Base-by-base conservation (phyloP, 2,113 vertebrate species). In the Oplegnathus fasciatus region DNA sequence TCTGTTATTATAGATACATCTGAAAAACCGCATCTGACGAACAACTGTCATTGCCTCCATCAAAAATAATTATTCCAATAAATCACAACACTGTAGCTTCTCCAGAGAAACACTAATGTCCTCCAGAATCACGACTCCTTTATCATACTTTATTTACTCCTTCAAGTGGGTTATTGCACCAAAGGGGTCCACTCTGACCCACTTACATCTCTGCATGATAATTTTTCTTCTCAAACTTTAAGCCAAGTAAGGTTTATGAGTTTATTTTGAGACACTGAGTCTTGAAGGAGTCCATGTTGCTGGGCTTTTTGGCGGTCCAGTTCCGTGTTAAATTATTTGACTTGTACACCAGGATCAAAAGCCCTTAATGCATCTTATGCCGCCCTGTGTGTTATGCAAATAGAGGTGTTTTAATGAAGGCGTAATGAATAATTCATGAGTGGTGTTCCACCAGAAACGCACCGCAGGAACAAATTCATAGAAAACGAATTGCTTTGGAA, bases 371-470 rank as follows among this genome's bases (percentile, higher is more conserved):
- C 83, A 80, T 92, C 83, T 71, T 84, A 57, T 52, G 69, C 55
- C 1, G 70, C 89, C 86, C 73, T 78, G 79, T 85, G 83, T 88
- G 87, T 86, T 93, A 95, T 95, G 93, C 91, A 93, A 95, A 95
- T 95, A 6, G n/a, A 61, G 67, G 64, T 68, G 72, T 92, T 94
- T 94, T 95, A 95, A 94, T 93, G 91, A 94, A 93, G 88, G 85
- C 52, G 4, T 72, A 77, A 93, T 95, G 91, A 92, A 95, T 95
- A 91, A 94, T 95, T 94, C 91, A 94, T 77, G 75, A 89, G 75
- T 60, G 61, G 86, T 84, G 86, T 81, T 91, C 80, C 62, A 86
- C 60, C 44, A 68, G 75, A 91, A 87, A 87, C 61, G 37, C 90
- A 89, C 76, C 30, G 15, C 86, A 88, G 83, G 77, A 90, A 82